Conservation (phyloP, 2,797 vertebrate species). For the Platyrinchus mystaceus region DNA sequence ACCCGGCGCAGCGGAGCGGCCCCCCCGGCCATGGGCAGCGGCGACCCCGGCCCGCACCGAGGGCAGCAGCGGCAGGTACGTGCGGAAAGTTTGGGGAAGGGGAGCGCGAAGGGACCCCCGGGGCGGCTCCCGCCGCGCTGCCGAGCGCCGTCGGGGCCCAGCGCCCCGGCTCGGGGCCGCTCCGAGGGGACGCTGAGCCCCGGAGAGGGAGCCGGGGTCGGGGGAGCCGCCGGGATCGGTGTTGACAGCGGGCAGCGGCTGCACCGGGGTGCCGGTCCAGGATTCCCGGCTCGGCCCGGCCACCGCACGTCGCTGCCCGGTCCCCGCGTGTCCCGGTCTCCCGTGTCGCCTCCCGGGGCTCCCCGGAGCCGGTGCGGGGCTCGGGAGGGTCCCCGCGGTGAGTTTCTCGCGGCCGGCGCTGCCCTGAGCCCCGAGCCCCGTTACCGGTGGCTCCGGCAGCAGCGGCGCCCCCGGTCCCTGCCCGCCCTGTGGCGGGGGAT, state of each 20-base stretch:
- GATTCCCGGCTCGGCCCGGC: background rate
- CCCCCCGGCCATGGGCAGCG: background rate
- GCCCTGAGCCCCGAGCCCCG: background rate
- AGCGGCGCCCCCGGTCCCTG: background rate
- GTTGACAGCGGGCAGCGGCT: background rate
- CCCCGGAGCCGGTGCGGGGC: background rate
- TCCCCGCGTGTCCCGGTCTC: background rate
- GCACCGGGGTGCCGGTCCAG: background rate
- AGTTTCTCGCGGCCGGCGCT: background rate
- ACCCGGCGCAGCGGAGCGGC: background rate
- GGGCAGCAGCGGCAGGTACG: slow-evolving; percentile 10
- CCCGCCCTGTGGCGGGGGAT: background rate
- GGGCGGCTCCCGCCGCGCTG: background rate
- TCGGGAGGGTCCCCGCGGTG: background rate
- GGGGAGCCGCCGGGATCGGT: background rate
- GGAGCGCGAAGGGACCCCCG: background rate
- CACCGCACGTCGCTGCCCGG: background rate
- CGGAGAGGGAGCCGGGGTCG: background rate
- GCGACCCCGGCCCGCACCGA: background rate
- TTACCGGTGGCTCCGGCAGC: background rate
- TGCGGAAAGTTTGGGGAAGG: background rate
- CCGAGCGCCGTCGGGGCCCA: background rate
- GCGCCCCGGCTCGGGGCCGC: background rate
- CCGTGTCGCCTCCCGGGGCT: too few relatives aligned
- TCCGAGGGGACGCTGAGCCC: background rate